Evolutionary conservation across 2,797 vertebrate species (phyloP), one percentile per base, ranked within the genome.

Genomic region (Otolemur crassicaudatus): DNA sequence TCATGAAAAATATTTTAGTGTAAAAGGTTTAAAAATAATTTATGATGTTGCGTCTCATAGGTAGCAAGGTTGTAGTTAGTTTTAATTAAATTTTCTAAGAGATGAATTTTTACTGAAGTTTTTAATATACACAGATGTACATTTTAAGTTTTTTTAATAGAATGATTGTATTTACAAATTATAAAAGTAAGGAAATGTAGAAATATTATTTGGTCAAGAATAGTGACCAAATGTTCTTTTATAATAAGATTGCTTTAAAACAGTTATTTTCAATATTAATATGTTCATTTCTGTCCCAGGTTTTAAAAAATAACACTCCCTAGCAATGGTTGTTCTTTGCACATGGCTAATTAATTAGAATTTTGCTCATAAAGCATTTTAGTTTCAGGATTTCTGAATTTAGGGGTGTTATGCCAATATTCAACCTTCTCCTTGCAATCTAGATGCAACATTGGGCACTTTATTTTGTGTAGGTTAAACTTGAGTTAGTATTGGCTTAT

Each of bases 401-500:
- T 2, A 80, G 75, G 65, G 76, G 65, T 90, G 46, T 69, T 96
- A 34, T 53, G 3, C 16, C 49, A 53, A 53, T 70, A 49, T 27
- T 8, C 83, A 85, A 7, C 87, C 73, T 91, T 92, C 85, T 97
- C 73, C 88, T 95, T 94, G 61, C 56, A 97, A 76, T 27, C 67
- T 91, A 94, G 94, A 70, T 96, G 77, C 46, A 95, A 84, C 73
- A 87, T 22, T 85, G 73, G 75, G 86, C 25, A 61, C 20, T 69
- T 94, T 67, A n/a, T 97, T 83, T 65, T 77, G 96, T 97, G 95
- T 94, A 61, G 96, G 93, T 94, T 97, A 95, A 97, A 84, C 58
- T 82, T 96, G 94, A 56, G 94, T 98, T 98, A 98, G 97, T 96
- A 69, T 92, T 97, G 91, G 40, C n/a, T 98, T 96, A 95, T 65